These are phyloP conservation scores for Dicyrtomina minuta DNA, from an alignment of 2,888 invertebrate genomes.

Conservation along the genomic window DNA sequence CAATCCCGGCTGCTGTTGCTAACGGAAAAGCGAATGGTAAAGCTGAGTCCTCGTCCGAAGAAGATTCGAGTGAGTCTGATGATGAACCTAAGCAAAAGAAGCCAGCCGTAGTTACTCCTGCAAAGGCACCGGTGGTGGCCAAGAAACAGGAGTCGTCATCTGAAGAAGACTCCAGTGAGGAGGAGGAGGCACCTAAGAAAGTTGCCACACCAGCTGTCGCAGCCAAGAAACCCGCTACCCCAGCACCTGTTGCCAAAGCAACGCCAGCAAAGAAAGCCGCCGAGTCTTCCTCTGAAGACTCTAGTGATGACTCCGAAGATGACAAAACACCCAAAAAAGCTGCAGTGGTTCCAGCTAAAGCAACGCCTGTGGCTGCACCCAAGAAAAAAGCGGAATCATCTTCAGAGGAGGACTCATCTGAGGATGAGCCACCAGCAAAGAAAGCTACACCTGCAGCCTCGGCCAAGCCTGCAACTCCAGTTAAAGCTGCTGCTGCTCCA, in stretches of 20 bases:
- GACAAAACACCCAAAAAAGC: too few species aligned
- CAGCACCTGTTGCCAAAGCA: conserved; percentile 53
- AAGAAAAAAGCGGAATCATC: conserved; percentile 18
- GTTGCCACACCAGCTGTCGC: conserved; percentile 42
- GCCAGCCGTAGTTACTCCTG: conserved; percentile 49
- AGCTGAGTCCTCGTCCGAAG: conserved; percentile 32
- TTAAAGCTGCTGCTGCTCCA: conserved; percentile 44
- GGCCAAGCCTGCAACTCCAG: conserved; percentile 54
- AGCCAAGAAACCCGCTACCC: conserved; percentile 16
- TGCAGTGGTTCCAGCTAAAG: conserved; percentile 35
- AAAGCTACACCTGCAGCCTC: conserved; percentile 48
- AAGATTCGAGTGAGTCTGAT: conserved; percentile 18
- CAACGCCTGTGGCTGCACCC: conserved; percentile 55
- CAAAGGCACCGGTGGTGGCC: conserved; percentile 34
- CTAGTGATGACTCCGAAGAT: conserved; percentile 55
- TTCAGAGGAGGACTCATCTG: conserved; percentile 42
- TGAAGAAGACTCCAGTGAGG: conserved; percentile 48
- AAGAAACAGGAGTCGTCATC: conserved; percentile 22
- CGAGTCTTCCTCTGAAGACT: conserved; percentile 58
- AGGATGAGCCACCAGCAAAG: conserved; percentile 51
- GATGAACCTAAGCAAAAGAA: conserved; percentile 16
- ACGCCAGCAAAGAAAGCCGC: conserved; percentile 54
- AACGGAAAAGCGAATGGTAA: conserved; percentile 37
- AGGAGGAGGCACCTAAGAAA: conserved; percentile 47
- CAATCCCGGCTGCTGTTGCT: conserved; percentile 34